phyloP scores from a whole-genome alignment of 2,888 invertebrate genomes.

The Capitulum mitella region DNA sequence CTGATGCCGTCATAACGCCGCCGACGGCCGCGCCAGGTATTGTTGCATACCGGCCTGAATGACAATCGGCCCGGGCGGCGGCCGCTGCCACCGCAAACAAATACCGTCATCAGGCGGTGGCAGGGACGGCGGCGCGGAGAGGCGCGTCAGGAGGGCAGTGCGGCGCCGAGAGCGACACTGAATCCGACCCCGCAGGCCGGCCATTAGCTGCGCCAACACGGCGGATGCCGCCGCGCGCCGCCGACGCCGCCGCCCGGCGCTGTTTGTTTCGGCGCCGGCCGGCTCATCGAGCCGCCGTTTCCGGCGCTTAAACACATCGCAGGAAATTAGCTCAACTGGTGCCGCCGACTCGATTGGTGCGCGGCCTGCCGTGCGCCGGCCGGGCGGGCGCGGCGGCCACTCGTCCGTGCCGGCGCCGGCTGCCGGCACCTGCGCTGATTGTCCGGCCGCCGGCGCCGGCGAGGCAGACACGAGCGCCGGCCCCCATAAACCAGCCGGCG shows the following conservation, averaged over 20 bases:
- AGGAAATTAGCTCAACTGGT: slow-evolving; percentile 2
- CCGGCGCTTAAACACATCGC: slow-evolving; percentile 17
- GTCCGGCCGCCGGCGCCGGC: neutral
- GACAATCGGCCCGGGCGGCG: neutral
- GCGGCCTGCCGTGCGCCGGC: neutral
- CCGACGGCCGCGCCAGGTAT: neutral
- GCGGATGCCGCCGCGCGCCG: neutral
- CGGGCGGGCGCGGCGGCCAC: neutral
- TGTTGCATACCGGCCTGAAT: neutral
- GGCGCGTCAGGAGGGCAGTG: neutral
- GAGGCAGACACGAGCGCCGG: neutral
- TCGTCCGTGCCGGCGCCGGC: neutral
- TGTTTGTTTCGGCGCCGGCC: neutral
- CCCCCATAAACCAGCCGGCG: neutral
- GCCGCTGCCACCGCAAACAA: neutral
- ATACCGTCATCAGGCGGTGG: neutral
- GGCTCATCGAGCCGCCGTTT: neutral
- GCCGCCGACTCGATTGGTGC: neutral
- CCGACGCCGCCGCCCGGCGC: neutral
- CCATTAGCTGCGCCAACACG: slow-evolving; percentile 19
- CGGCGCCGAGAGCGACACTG: neutral
- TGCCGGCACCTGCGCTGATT: neutral
- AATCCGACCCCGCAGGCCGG: neutral
- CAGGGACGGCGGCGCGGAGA: neutral
- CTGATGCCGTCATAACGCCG: neutral